A percentile compares a stretch with the other conserved stretches of the same genome.
Conservation (phyloP, 2,797 vertebrate genomes). For the Anniella stebbinsi region DNA sequence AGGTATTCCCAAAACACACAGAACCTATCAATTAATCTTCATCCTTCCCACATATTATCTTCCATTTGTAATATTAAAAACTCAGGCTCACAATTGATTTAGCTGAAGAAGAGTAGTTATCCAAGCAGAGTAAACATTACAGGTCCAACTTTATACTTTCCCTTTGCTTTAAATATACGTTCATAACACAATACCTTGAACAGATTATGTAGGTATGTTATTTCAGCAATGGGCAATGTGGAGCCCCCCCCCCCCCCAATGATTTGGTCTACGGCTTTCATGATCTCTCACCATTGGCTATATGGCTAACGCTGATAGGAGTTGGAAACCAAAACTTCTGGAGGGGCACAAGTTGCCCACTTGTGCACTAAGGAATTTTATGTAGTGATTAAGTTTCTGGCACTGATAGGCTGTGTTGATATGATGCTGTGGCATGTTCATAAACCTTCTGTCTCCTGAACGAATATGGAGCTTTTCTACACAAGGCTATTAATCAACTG, state of each 20-base stretch:
- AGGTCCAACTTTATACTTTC: constrained; percentile 18
- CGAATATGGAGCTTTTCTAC: not conserved
- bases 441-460: not conserved
- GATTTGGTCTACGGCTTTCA: too few species aligned
- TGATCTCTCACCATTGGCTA: too few species aligned
- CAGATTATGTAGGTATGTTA: not conserved
- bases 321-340: too few species aligned
- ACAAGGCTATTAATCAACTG: too few species aligned
- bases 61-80: not conserved
- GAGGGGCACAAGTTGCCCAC: too few species aligned
- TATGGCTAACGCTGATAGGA: too few species aligned
- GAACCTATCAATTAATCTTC: not conserved
- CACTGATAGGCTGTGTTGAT: not conserved
- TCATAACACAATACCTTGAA: not conserved
- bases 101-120: not conserved
- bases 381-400: too few species aligned
- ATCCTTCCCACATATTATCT: constrained; percentile 11
- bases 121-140: not conserved
- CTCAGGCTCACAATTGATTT: not conserved
- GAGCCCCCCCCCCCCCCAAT: too few species aligned
- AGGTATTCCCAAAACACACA: not conserved
- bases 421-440: not conserved
- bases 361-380: not conserved
- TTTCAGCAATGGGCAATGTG: too few species aligned
- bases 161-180: not conserved